Base-by-base conservation (phyloP, 64 coral and sea anemone species). In the Acropora yongei region DNA sequence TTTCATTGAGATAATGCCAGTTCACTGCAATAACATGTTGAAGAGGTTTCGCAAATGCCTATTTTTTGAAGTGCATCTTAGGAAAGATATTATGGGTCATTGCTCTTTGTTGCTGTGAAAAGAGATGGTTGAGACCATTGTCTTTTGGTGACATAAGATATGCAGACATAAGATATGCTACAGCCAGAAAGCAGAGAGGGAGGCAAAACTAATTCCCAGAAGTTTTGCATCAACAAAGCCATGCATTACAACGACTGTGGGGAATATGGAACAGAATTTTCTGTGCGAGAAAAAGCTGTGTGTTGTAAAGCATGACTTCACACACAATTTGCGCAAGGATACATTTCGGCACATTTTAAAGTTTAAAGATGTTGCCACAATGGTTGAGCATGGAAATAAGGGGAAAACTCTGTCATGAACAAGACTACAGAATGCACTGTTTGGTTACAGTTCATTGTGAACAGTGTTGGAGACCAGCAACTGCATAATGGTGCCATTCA, bases 321-420 rank as follows among this genome's bases (percentile, higher is more conserved):
- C 58, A 53, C 43, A 68, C 17, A 85, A 85, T 85, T 1, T 66
- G 53, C 19, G 50, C 42, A 85, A 68, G 49, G 49, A 61, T n/a
- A 61, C 3, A 0, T 85, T 85, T 41, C 16, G 55, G 19, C 47
- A 68, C 5, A 20, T 90, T 16, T 3, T 49, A 3, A 80, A 79
- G 8, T 89, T 58, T 80, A 82, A 81, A 72, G 78, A 91, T 72
- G 77, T 78, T 50, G 89, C 49, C 14, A 71, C 41, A 40, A 47
- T 49, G 5, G 40, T 72, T 30, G 60, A 91, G 49, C 89, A 91
- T 91, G 89, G 89, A 11, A 81, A 91, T 63, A 81, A 91, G 63
- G 89, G 78, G 40, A 91, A 48, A 49, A 87, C 13, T 17, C 49
- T 7, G 44, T 82, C 14, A 49, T 69, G 60, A 11, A 19, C 12